phyloP scores from a whole-genome alignment of 1,140 invertebrate genomes.

The Anoplophora glabripennis region DNA sequence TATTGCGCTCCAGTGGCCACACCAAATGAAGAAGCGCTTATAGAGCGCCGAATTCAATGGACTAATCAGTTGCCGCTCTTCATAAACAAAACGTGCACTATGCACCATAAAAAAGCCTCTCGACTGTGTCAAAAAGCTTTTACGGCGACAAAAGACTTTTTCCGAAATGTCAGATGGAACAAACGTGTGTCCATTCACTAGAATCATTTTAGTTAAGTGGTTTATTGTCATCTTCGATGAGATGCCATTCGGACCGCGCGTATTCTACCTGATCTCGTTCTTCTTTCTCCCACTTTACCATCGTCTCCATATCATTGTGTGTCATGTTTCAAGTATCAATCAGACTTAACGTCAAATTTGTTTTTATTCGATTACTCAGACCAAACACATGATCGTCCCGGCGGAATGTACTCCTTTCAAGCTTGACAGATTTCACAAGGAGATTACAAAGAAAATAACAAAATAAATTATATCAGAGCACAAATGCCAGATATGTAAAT shows the following conservation, averaged over 20 bases:
- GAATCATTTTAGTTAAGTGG: constrained; percentile 48
- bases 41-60: constrained; percentile 41
- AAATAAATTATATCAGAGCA: constrained; percentile 5
- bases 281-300: constrained; percentile 9
- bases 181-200: constrained; percentile 47
- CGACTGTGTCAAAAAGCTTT: constrained; percentile 49
- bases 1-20: constrained; percentile 30
- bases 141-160: constrained; percentile 47
- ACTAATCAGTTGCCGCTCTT: constrained; percentile 39
- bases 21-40: constrained; percentile 17
- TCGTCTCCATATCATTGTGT: constrained; percentile 9
- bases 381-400: constrained; percentile 20
- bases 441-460: constrained; percentile 23
- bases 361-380: constrained; percentile 41
- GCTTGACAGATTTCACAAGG: constrained; percentile 32
- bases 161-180: constrained; percentile 41
- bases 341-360: constrained; percentile 46
- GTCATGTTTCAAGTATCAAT: constrained; percentile 44
- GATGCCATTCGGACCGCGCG: constrained; percentile 24
- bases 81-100: constrained; percentile 39
- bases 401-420: constrained; percentile 25
- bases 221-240: constrained; percentile 46
- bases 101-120: constrained; percentile 36
- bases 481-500: constrained; percentile 10
- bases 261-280: constrained; percentile 32